A percentile compares a stretch with the other conserved stretches of the same genome.
Evolutionary conservation across 2,888 invertebrate species (phyloP).

Genomic region (Dasysyrphus albostriatus): DNA sequence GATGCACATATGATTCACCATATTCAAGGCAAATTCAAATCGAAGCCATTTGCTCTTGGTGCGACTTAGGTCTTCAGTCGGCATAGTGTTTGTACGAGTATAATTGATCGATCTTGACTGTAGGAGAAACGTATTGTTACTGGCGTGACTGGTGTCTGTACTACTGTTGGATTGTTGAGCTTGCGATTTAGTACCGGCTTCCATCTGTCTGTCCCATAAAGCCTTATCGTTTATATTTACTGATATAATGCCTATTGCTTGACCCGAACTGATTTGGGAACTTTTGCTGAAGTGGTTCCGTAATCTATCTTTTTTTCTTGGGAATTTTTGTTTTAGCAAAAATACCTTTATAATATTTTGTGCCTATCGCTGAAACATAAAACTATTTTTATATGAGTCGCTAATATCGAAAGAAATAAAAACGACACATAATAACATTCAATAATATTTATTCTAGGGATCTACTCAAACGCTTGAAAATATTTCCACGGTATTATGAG

Average conservation of each 20-base stretch:
- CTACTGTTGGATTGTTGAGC: constrained; percentile 39
- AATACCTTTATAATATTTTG: neutral
- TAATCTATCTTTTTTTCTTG: neutral
- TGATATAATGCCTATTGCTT: constrained; percentile 45
- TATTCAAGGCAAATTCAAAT: constrained; percentile 78
- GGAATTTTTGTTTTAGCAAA: neutral
- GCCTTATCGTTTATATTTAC: constrained; percentile 37
- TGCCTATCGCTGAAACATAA: too few species aligned
- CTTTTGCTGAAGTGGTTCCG: neutral
- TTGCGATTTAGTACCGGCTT: constrained; percentile 14
- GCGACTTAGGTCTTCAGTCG: constrained; percentile 30
- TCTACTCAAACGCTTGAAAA: neutral
- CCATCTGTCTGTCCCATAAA: constrained; percentile 32
- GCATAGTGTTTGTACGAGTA: constrained; percentile 38
- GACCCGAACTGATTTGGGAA: neutral
- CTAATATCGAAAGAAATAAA: too few species aligned
- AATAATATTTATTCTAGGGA: neutral
- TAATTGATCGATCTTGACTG: constrained; percentile 18
- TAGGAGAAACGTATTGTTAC: constrained; percentile 56
- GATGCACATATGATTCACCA: constrained; percentile 80
- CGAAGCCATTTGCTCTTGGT: constrained; percentile 67
- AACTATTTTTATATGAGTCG: too few species aligned
- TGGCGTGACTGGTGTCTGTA: constrained; percentile 25
- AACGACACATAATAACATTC: neutral
- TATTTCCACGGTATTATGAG: neutral